These are phyloP conservation scores for Oryzias woworae DNA, from an alignment of 2,113 vertebrate species.

Conservation along the genomic window DNA sequence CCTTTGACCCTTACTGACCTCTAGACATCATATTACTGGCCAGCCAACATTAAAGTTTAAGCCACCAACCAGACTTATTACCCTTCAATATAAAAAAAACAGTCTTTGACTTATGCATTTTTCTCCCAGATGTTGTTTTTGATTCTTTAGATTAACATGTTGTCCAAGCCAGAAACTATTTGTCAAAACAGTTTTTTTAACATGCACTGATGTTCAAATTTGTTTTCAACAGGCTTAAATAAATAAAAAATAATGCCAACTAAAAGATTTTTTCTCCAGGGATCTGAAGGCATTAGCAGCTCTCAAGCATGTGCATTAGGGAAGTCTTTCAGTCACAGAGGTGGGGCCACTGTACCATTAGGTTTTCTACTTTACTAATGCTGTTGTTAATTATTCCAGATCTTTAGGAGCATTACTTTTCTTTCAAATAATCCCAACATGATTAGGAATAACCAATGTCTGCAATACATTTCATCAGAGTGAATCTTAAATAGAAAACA, in stretches of 20 bases:
- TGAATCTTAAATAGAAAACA: constrained; percentile 17
- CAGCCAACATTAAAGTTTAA: constrained; percentile 23
- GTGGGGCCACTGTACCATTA: constrained; percentile 46
- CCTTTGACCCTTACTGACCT: constrained; percentile 74
- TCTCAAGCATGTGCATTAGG: constrained; percentile 47
- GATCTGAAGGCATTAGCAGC: constrained; percentile 45
- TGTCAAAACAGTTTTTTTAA: background rate
- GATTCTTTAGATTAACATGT: background rate
- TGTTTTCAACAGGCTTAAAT: constrained; percentile 23
- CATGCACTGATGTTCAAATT: background rate
- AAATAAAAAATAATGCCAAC: constrained; percentile 18
- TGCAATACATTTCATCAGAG: constrained; percentile 34
- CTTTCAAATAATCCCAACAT: constrained; percentile 34
- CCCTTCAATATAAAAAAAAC: constrained; percentile 15
- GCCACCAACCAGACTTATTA: background rate
- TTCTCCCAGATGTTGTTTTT: background rate
- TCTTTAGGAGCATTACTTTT: constrained; percentile 37
- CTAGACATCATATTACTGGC: constrained; percentile 76
- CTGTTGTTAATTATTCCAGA: constrained; percentile 44
- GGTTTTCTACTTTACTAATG: constrained; percentile 48
- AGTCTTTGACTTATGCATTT: background rate
- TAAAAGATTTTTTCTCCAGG: constrained; percentile 27
- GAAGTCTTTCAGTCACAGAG: constrained; percentile 34
- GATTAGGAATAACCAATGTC: constrained; percentile 25
- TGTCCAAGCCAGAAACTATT: background rate